Conservation (phyloP, 2,113 vertebrate species). For the Echinops telfairi region DNA sequence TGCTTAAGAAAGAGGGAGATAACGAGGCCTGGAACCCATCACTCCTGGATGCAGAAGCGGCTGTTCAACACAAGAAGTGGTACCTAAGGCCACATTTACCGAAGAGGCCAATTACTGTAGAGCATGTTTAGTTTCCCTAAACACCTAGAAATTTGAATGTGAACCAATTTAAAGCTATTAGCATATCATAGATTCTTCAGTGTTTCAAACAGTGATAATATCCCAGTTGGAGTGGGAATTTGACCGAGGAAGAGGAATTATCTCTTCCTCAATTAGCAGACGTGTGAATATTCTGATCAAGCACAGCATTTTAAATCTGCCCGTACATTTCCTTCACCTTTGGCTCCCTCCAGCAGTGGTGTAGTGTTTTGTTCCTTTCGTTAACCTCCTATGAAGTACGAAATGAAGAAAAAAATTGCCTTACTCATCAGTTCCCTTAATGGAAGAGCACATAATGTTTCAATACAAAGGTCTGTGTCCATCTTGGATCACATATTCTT, state of each 20-base stretch:
- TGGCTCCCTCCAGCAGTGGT: conserved; percentile 1
- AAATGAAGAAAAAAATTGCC: conserved; percentile 23
- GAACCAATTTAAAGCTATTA: conserved; percentile 79
- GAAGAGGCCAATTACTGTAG: conserved; percentile 76
- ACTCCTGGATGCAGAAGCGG: conserved; percentile 53
- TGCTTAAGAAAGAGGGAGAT: conserved; percentile 69
- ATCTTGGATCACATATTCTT: background rate
- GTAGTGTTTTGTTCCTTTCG: background rate
- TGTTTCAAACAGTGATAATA: conserved; percentile 79
- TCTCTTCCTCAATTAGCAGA: conserved; percentile 72
- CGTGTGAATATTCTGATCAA: conserved; percentile 67
- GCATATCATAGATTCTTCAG: conserved; percentile 72
- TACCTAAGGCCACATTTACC: conserved; percentile 77
- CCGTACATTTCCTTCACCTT: conserved; percentile 48
- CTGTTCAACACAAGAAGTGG: conserved; percentile 71
- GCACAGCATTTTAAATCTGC: conserved; percentile 68
- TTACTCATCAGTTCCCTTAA: background rate
- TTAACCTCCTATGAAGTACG: conserved; percentile 12
- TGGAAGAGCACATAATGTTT: background rate
- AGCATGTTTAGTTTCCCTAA: conserved; percentile 72
- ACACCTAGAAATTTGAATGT: conserved; percentile 77
- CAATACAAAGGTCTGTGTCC: background rate
- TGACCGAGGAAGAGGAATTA: conserved; percentile 65
- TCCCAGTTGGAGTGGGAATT: conserved; percentile 73
- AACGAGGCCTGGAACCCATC: conserved; percentile 62